Base-by-base conservation (phyloP, 2,113 vertebrate genomes). In the Azemiops feae region DNA sequence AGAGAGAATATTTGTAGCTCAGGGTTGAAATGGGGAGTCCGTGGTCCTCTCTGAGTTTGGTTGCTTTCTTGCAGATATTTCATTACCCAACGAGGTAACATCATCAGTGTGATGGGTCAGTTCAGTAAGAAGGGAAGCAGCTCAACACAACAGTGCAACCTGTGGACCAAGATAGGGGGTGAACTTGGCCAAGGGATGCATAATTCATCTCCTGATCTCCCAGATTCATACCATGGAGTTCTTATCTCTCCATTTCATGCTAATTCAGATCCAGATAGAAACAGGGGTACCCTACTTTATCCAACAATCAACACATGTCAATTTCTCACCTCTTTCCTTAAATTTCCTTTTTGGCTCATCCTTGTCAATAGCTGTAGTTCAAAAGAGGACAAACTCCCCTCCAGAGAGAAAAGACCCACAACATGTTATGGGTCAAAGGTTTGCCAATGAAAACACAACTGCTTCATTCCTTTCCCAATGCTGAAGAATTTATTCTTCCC, bases 401-500 rank as follows among this genome's bases (percentile, higher is more conserved):
- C 45, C 58, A 43, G 27, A 47, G 34, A 34, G 39, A 81, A 95
- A 95, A 90, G 94, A 89, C 91, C 58, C 89, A 95, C 94, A 96
- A 89, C 96, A 95, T 87, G 34, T 16, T 0, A 47, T 92, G 89
- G 91, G 69, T 95, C 92, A 92, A 4, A 94, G 95, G 94, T 74
- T 25, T 88, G 89, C 93, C 94, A 95, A 94, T 94, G 95, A 95
- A 91, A 93, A 87, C 91, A 60, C 89, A 53, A 39, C 53, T 54
- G 89, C 93, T 91, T 1, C 0, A 45, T 85, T 60, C 95, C 93
- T 89, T 94, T 91, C 91, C 81, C 86, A 20, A 87, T 94, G 25
- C 96, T 95, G 96, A 96, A 95, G 89, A 92, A 91, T 90, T 0
- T n/a, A 97, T 97, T 96, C 95, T 97, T 95, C 89, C 96, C 95